Percentiles rank a stretch among this genome's conserved stretches.
These are phyloP conservation scores for Drosophila austrosaltans DNA, from an alignment of 2,888 invertebrate genomes.

Conservation along the genomic window DNA sequence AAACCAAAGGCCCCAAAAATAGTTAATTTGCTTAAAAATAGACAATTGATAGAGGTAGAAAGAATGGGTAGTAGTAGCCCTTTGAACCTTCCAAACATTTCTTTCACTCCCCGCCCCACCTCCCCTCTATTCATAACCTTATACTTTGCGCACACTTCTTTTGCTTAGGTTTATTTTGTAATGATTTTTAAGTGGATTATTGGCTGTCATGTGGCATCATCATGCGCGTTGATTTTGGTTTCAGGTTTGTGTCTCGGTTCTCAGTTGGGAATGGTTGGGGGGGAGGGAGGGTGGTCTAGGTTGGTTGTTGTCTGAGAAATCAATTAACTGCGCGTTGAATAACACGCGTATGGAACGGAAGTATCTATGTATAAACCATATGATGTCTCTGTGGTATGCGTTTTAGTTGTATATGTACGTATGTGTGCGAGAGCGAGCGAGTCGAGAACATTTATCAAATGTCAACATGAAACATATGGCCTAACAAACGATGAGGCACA, in stretches of 20 bases:
- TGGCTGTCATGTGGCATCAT: conserved; percentile 47
- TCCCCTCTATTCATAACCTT: background rate
- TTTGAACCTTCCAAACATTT: background rate
- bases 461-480: conserved; percentile 69
- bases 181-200: conserved; percentile 67
- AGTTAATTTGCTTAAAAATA: conserved; percentile 16
- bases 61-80: background rate
- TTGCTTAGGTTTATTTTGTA: conserved; percentile 21
- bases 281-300: background rate
- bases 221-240: conserved; percentile 45
- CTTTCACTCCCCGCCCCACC: background rate
- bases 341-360: conserved; percentile 54
- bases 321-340: conserved; percentile 71
- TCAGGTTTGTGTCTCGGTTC: conserved; percentile 10
- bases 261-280: conserved; percentile 18
- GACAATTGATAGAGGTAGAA: background rate
- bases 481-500: conserved; percentile 18
- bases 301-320: conserved; percentile 60
- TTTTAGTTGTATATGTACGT: background rate
- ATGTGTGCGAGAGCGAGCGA: conserved; percentile 17
- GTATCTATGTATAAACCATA: conserved; percentile 28
- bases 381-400: conserved; percentile 2
- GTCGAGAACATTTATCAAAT: conserved; percentile 65
- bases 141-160: background rate
- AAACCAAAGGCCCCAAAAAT: conserved; percentile 27